Evolutionary conservation across 2,888 invertebrate genomes (phyloP).

Genomic region (Tetramorium bicarinatum): DNA sequence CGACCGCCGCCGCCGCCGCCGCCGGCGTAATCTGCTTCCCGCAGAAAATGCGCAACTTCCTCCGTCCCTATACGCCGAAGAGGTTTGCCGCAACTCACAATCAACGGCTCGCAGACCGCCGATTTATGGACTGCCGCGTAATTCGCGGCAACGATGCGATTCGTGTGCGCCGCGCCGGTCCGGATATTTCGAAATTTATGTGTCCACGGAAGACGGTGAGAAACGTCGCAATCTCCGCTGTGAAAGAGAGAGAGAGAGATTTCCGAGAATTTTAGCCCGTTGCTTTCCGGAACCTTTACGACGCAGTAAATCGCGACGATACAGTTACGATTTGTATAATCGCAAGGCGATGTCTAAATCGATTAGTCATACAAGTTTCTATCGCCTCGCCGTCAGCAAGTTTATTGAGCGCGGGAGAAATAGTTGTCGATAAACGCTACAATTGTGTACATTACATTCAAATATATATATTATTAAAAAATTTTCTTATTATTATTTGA

Average conservation of each 20-base stretch:
- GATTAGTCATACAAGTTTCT: not conserved
- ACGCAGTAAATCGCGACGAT: conserved; percentile 38
- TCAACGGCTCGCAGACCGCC: conserved; percentile 7
- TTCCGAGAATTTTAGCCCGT: conserved; percentile 16
- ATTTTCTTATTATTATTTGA: not conserved
- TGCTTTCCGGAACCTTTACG: conserved; percentile 33
- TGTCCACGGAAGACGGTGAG: conserved; percentile 14
- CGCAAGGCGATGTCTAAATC: conserved; percentile 6
- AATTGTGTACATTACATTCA: not conserved
- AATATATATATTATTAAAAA: not conserved
- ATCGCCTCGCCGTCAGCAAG: not conserved
- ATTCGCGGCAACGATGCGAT: conserved; percentile 37
- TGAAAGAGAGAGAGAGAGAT: conserved; percentile 11
- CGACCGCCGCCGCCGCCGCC: conserved; percentile 44
- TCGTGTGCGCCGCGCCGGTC: not conserved
- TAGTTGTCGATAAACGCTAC: not conserved
- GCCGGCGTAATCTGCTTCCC: conserved; percentile 46
- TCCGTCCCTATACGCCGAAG: conserved; percentile 15
- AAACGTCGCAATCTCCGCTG: conserved; percentile 17
- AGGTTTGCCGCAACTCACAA: conserved; percentile 30
- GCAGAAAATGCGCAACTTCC: conserved; percentile 66
- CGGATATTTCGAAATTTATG: conserved; percentile 44
- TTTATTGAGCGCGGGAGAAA: not conserved
- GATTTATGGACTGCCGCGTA: conserved; percentile 43
- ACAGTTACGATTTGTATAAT: conserved; percentile 36